phyloP scores from a whole-genome alignment of 2,113 vertebrate species.

The Excalfactoria chinensis region DNA sequence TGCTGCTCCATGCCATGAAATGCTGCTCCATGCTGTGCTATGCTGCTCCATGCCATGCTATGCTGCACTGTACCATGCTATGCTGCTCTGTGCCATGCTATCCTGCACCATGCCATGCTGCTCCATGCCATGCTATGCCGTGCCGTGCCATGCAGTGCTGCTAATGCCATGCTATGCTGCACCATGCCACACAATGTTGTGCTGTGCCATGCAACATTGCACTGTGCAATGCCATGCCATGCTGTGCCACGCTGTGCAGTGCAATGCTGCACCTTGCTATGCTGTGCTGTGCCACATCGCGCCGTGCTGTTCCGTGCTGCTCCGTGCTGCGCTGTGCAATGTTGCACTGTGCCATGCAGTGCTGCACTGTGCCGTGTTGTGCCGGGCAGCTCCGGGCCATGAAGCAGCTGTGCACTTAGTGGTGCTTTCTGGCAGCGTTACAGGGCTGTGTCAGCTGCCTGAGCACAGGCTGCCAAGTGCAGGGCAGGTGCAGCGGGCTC shows the following conservation, averaged over 20 bases:
- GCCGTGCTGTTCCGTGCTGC: too few species aligned
- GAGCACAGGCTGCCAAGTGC: rapidly evolving
- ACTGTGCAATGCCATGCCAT: too few species aligned
- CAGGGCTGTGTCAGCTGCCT: background rate
- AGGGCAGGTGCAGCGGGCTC: background rate
- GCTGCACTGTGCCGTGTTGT: background rate
- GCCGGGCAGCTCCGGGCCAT: background rate
- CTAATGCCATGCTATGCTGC: too few species aligned
- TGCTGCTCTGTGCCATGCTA: rapidly evolving
- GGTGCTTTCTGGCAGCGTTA: background rate
- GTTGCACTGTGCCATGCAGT: rapidly evolving
- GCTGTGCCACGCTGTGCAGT: background rate
- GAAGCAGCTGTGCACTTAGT: background rate
- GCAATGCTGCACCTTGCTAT: background rate
- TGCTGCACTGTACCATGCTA: rapidly evolving
- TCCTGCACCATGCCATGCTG: background rate
- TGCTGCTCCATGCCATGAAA: too few species aligned
- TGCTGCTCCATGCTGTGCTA: too few species aligned
- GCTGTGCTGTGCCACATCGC: too few species aligned
- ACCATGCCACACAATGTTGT: too few species aligned
- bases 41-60: too few species aligned
- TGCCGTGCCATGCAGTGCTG: background rate
- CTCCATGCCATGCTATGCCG: background rate
- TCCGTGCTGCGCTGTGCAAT: background rate
- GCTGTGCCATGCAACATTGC: too few species aligned